Percentiles rank a stretch among this genome's conserved stretches.
Conservation (phyloP, 2,113 vertebrate genomes). For the Oenanthe oenanthe region DNA sequence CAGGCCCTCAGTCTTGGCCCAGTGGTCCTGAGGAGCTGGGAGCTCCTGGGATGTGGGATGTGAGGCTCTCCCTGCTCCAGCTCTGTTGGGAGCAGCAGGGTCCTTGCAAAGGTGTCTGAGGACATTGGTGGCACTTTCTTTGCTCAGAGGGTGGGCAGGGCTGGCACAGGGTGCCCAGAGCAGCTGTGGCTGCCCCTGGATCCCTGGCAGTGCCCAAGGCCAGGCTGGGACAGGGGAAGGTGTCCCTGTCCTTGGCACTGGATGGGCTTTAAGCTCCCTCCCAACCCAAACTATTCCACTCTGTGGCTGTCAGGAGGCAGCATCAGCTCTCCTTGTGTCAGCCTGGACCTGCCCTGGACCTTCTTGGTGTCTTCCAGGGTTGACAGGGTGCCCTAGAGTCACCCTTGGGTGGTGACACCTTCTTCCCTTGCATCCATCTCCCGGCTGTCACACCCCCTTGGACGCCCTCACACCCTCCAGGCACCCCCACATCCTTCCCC, state of each 20-base stretch:
- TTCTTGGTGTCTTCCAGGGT: not conserved
- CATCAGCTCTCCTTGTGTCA: not conserved
- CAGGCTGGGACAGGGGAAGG: accelerated
- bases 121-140: not conserved
- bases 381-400: not conserved
- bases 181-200: not conserved
- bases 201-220: not conserved
- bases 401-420: not conserved
- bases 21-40: accelerated
- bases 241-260: not conserved
- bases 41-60: accelerated
- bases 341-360: not conserved
- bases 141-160: accelerated
- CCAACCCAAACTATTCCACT: not conserved
- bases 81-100: accelerated
- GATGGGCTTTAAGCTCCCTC: not conserved
- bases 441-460: not conserved
- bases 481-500: accelerated
- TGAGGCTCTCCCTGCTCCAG: not conserved
- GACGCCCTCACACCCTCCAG: not conserved
- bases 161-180: not conserved
- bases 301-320: accelerated
- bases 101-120: accelerated
- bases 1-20: not conserved
- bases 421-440: not conserved